Conservation (phyloP, 2,888 invertebrate genomes). For the Andrena dorsata region DNA sequence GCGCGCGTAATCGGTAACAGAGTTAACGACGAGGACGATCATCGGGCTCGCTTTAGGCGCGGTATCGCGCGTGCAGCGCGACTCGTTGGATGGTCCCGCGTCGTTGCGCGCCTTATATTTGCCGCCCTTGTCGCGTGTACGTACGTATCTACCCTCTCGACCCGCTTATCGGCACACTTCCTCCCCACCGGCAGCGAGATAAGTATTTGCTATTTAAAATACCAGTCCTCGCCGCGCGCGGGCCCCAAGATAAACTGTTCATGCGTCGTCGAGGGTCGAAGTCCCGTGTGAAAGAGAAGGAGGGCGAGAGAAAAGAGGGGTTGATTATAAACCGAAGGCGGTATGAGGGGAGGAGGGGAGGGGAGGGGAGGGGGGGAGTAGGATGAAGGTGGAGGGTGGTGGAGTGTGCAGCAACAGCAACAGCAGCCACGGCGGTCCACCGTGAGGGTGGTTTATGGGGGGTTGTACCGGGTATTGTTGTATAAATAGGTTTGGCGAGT, state of each 20-base stretch:
- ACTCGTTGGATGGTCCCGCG: slow-evolving; percentile 28
- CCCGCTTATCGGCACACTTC: slow-evolving; percentile 66
- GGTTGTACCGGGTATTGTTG: slow-evolving; percentile 84
- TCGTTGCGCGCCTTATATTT: slow-evolving; percentile 50
- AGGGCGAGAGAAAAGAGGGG: slow-evolving; percentile 70
- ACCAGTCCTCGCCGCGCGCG: slow-evolving; percentile 75
- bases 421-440: slow-evolving; percentile 79
- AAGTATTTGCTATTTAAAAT: slow-evolving; percentile 84
- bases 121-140: slow-evolving; percentile 49
- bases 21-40: neutral
- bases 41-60: no score
- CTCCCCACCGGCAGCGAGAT: slow-evolving; percentile 61
- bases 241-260: slow-evolving; percentile 83
- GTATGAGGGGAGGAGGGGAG: slow-evolving; percentile 30
- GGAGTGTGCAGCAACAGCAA: slow-evolving; percentile 71
- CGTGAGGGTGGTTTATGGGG: slow-evolving; percentile 83
- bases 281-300: slow-evolving; percentile 46
- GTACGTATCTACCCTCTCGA: slow-evolving; percentile 64
- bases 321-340: slow-evolving; percentile 82
- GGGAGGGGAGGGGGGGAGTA: slow-evolving; percentile 25
- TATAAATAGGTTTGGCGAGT: slow-evolving; percentile 85
- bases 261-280: slow-evolving; percentile 65
- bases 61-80: neutral
- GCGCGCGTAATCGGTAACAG: neutral
- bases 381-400: slow-evolving; percentile 63